Base-by-base conservation (phyloP, 1,140 invertebrate species). In the Eciton burchellii region DNA sequence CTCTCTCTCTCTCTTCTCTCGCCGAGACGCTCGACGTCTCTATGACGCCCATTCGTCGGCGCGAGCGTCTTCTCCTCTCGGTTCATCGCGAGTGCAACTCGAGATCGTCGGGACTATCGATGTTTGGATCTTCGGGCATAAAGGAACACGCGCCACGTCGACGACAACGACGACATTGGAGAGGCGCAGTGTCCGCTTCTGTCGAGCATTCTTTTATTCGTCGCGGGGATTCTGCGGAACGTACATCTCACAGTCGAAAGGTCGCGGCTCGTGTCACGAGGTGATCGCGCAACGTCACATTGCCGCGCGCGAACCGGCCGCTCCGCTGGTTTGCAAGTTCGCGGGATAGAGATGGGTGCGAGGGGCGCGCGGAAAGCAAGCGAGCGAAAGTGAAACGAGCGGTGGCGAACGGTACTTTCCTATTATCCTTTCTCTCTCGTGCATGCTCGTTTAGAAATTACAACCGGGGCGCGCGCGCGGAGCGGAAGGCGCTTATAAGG, bases 331-430 rank as follows among this genome's bases (percentile, higher is more conserved):
- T 66, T 66, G 57, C 52, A 41, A 24, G 6, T 29, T 47, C 21
- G 1, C 14, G 21, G 11, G 11, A 5, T 21, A 45, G 63, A 79
- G 56, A n/a, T n/a, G n/a, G n/a, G n/a, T n/a, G n/a, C n/a, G n/a
- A n/a, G n/a, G n/a, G n/a, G n/a, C n/a, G n/a, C n/a, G n/a, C n/a
- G n/a, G n/a, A n/a, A n/a, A n/a, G 76, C 65, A 76, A 68, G 12
- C 35, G 16, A 60, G 88, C 76, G 83, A 91, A 91, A 91, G 91
- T 91, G 91, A 90, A 91, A 91, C 90, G 35, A 2, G 90, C 87
- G 86, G 81, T 84, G 49, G 21, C 54, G 76, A 88, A 85, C 89
- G 87, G 86, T 85, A 89, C 85, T 87, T 63, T 66, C 84, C 68
- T 71, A 45, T 49, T 79, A 29, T 35, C 52, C 57, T 41, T 29